These are phyloP conservation scores for Gymnocephalus cernua DNA, from an alignment of 2,113 vertebrate genomes.

Conservation along the genomic window DNA sequence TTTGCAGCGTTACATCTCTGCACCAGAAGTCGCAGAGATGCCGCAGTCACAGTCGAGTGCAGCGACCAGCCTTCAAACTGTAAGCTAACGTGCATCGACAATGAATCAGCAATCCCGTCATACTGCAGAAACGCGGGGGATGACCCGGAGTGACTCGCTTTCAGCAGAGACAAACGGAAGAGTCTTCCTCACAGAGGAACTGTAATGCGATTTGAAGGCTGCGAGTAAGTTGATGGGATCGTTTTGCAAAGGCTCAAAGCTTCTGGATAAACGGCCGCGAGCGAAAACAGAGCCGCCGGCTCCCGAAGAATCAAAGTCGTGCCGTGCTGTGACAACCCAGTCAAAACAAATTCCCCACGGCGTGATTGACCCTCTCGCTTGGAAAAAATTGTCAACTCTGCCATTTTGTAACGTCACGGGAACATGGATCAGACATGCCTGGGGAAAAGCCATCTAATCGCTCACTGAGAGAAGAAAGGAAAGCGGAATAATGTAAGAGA, in stretches of 20 bases:
- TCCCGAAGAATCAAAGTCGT: constrained; percentile 29
- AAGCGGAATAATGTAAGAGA: neutral
- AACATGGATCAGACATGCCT: constrained; percentile 28
- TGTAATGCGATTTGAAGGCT: constrained; percentile 61
- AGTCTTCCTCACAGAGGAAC: constrained; percentile 11
- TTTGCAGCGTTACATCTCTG: neutral
- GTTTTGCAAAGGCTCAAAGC: constrained; percentile 52
- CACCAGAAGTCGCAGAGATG: neutral
- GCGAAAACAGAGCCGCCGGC: constrained; percentile 29
- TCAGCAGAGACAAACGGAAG: constrained; percentile 26
- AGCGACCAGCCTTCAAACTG: constrained; percentile 30
- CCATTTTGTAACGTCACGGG: neutral
- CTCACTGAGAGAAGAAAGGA: constrained; percentile 7
- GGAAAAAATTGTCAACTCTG: constrained; percentile 31
- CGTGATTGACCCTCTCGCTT: constrained; percentile 37
- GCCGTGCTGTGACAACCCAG: constrained; percentile 62
- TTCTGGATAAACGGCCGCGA: constrained; percentile 32
- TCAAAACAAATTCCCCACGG: constrained; percentile 52
- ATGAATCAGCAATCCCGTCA: constrained; percentile 49
- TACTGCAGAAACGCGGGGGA: constrained; percentile 19
- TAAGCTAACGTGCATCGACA: constrained; percentile 62
- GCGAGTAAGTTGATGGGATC: constrained; percentile 49
- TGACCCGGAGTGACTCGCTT: constrained; percentile 14
- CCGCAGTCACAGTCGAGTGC: neutral
- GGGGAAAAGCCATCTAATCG: constrained; percentile 40